Evolutionary conservation across 2,888 invertebrate species (phyloP), one percentile per base, ranked within the genome.

Genomic region (Patella depressa): DNA sequence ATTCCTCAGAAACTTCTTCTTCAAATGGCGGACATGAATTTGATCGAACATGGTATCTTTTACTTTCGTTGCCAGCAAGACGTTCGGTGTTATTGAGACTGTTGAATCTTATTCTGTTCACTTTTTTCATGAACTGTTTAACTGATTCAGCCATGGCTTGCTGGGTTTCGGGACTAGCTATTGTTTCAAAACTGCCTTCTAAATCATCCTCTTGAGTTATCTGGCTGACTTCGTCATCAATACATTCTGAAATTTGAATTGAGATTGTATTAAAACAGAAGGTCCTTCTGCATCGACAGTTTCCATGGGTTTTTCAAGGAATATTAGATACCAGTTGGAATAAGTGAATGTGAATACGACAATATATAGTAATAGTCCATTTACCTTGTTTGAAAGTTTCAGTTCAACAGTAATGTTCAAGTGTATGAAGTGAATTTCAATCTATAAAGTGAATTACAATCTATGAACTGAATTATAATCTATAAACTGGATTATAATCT

Each of bases 41-140:
- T 1, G 75, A 75, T 71, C 80, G 81, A 3, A 24, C n/a, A 59
- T 53, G 72, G 57, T 29, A 15, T 34, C 19, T 53, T 72, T 57
- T 57, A 55, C 57, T 45, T 76, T 59, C 29, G 70, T 34, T 54
- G 53, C 0, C 34, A 7, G 34, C 24, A 9, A 17, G 17, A 2
- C 17, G 53, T n/a, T 71, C 54, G n/a, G 29, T 71, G 53, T n/a
- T 80, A 4, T 85, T 86, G 14, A 87, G 81, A 80, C 87, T 88
- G 78, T 87, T 88, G 77, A 88, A 89, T 15, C 90, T 79, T n/a
- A 89, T 89, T 29, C 90, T 76, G 78, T 90, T 90, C 34, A 89
- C 87, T 74, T 85, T 85, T 73, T 85, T 85, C 88, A 89, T 89
- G 78, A 90, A 89, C 72, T 88, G 87, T 29, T 86, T 83, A 19